A percentile compares a stretch with the other conserved stretches of the same genome.
Evolutionary conservation across 2,888 invertebrate genomes (phyloP).

Genomic region (Mantis religiosa): DNA sequence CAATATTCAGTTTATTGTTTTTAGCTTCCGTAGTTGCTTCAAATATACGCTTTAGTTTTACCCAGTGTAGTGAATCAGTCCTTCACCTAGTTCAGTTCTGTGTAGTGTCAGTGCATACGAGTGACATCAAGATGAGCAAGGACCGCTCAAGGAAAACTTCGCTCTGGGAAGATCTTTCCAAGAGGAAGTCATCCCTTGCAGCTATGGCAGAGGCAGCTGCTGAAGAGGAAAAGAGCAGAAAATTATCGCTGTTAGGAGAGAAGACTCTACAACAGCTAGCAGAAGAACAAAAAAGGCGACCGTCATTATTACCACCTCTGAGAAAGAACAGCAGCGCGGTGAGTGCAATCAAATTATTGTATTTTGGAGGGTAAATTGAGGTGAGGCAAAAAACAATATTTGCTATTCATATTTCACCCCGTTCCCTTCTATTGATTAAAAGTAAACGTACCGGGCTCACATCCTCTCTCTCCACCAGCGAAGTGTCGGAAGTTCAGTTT

Average conservation of each 20-base stretch:
- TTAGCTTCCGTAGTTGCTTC: too few species aligned
- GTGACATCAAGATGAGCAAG: neutral
- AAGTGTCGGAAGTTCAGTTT: too few species aligned
- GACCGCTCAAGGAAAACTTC: neutral
- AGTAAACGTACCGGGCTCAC: too few species aligned
- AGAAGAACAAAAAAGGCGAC: neutral
- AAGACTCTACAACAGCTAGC: neutral
- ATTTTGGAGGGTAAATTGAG: neutral
- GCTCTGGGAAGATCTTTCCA: neutral
- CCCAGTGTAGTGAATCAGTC: too few species aligned
- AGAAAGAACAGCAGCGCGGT: constrained; percentile 10
- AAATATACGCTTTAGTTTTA: too few species aligned
- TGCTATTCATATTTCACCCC: too few species aligned
- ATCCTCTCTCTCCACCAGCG: too few species aligned
- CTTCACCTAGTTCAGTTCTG: too few species aligned
- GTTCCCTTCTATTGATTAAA: too few species aligned
- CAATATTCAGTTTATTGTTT: too few species aligned
- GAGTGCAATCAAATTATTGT: neutral
- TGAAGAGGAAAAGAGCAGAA: neutral
- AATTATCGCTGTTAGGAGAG: neutral
- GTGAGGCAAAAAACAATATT: too few species aligned
- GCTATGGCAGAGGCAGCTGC: neutral
- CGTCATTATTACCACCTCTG: neutral
- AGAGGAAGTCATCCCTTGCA: neutral
- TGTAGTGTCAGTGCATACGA: neutral